Evolutionary conservation across 2,797 vertebrate genomes (phyloP).

Genomic region (Luscinia luscinia): DNA sequence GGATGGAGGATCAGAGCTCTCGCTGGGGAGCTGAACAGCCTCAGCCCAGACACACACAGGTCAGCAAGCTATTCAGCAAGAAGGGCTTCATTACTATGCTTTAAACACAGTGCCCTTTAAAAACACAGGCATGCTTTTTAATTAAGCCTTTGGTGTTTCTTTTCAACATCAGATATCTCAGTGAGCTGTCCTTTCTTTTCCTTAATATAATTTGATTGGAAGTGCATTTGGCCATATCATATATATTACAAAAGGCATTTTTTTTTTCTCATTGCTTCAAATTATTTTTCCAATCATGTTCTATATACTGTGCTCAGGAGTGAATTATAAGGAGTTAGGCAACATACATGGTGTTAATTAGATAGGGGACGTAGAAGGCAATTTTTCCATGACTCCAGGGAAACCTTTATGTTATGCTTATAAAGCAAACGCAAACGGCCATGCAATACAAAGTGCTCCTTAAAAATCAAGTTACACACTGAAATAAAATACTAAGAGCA

Average conservation of each 20-base stretch:
- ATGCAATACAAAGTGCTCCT: conserved; percentile 44
- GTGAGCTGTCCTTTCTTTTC: conserved; percentile 25
- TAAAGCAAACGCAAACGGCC: conserved; percentile 61
- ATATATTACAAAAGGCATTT: conserved; percentile 40
- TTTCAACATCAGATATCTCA: conserved; percentile 38
- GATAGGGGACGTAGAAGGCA: conserved; percentile 68
- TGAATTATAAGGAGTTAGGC: conserved; percentile 73
- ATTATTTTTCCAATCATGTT: conserved; percentile 72
- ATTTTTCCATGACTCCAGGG: conserved; percentile 73
- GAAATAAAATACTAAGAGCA: conserved; percentile 66
- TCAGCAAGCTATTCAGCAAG: background rate
- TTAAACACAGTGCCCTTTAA: conserved; percentile 6
- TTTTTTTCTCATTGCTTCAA: conserved; percentile 59
- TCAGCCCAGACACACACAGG: background rate
- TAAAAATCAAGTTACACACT: conserved; percentile 63
- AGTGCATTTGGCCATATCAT: conserved; percentile 41
- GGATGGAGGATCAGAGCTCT: background rate
- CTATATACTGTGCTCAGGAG: conserved; percentile 48
- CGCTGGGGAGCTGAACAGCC: background rate
- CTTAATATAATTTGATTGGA: conserved; percentile 48
- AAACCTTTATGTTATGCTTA: conserved; percentile 68
- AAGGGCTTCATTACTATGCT: conserved; percentile 29
- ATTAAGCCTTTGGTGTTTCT: conserved; percentile 60
- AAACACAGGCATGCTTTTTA: conserved; percentile 46
- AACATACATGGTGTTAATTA: conserved; percentile 76